Base-by-base conservation (phyloP, 2,888 invertebrate species). In the Synanthedon vespiformis region DNA sequence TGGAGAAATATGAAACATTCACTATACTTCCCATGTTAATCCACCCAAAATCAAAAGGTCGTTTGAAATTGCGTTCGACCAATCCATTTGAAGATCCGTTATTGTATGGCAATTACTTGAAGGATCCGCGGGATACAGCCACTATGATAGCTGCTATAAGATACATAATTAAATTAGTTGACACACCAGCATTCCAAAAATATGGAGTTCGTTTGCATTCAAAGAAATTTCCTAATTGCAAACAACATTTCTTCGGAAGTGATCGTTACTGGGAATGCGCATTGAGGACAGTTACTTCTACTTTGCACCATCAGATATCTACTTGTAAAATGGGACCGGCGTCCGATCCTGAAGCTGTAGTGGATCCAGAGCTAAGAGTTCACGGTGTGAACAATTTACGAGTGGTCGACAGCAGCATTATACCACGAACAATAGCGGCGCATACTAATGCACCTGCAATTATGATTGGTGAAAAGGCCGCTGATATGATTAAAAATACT, bases 381-480 rank as follows among this genome's bases (percentile, higher is more conserved):
- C 81, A 90, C 55, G 92, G 92, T 0, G 73, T 93, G 4, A 68
- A 76, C 14, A 89, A 89, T 53, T 72, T 93, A 27, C 77, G 93
- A 55, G 92, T 93, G 0, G 90, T 89, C 4, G 93, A 93, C 64
- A 91, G 91, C 27, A 91, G 92, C 56, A 82, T 93, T 16, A 91
- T 93, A 69, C 93, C 93, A 1, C 79, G 87, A 51, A 88, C 92
- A 6, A 88, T 91, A 48, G 90, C 90, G 8, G 89, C 90, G 0
- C 92, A 93, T 70, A 92, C 92, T 0, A 90, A 90, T 52, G 92
- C 91, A 0, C 90, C 91, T 3, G 90, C 91, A 1, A 89, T 92
- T 47, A 92, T 93, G 92, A 89, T 93, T 40, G 93, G 90, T 0
- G 93, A 94, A 74, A 93, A 92, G 62, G 92, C 89, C 3, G 89